Base-by-base conservation (phyloP, 2,888 invertebrate species). In the Danaus chrysippus region DNA sequence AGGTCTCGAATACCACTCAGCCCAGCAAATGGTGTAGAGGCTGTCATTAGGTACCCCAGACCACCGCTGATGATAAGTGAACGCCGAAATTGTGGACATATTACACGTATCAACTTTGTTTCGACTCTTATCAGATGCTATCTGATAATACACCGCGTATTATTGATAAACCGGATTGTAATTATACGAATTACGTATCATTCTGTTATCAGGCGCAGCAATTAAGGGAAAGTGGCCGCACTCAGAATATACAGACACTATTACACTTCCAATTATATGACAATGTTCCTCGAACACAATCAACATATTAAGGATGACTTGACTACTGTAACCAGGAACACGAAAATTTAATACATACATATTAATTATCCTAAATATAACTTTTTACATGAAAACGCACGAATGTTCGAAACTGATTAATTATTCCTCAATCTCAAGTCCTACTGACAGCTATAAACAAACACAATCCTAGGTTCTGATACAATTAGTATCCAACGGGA, bases 1-100 rank as follows among this genome's bases (percentile, higher is more conserved):
- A 89, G 89, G 91, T 91, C 91, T 91, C 91, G 91, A 91, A 91
- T 91, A 91, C 91, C 91, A 81, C 71, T 77, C 83, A 82, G 81
- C 86, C 84, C 77, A 72, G 81, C 72, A 76, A 76, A 76, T 73
- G 78, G 79, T 74, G 68, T 73, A 63, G 73, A 75, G 83, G 79
- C 84, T 77, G 76, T 72, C 68, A 55, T 69, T 70, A 77, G 90
- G 89, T 86, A 90, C 90, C 88, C 91, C 86, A 88, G 90, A 90
- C 91, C 87, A 88, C 87, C 86, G 87, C 89, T 89, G 90, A 91
- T 89, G 84, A 79, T 84, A 78, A 71, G 69, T 65, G 64, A 63
- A 56, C 68, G 81, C 77, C 89, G 81, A 91, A 90, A 79, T 80
- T 79, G 59, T 19, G 58, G 64, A 70, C 79, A 76, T 65, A 73